These are phyloP conservation scores for Pterostichus niger DNA, from an alignment of 2,888 invertebrate species.

Conservation along the genomic window DNA sequence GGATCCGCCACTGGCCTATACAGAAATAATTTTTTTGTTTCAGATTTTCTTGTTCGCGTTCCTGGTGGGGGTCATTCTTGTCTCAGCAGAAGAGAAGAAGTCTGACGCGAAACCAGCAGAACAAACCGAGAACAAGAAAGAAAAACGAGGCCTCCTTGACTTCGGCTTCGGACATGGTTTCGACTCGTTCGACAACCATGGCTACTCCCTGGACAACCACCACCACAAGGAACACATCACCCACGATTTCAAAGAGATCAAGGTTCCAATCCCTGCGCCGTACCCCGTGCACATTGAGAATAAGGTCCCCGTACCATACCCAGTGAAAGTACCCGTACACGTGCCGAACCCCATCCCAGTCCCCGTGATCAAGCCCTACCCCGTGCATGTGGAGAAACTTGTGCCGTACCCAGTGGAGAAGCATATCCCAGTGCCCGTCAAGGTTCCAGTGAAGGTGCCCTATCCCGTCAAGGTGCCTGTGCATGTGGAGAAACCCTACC, in stretches of 20 bases:
- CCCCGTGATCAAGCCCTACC: slow-evolving; percentile 75
- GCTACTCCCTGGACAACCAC: slow-evolving; percentile 1
- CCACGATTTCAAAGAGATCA: slow-evolving; percentile 50
- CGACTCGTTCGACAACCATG: slow-evolving; percentile 65
- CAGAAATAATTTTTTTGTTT: neutral
- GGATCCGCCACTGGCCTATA: too few relatives aligned
- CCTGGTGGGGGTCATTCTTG: slow-evolving; percentile 66
- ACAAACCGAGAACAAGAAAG: slow-evolving; percentile 61
- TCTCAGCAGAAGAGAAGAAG: slow-evolving; percentile 63
- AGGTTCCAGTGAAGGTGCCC: slow-evolving; percentile 56
- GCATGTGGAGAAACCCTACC: slow-evolving; percentile 54
- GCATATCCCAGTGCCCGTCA: slow-evolving; percentile 72
- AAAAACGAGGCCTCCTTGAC: slow-evolving; percentile 69
- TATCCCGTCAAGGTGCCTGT: slow-evolving; percentile 58
- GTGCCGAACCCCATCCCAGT: slow-evolving; percentile 67
- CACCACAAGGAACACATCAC: slow-evolving; percentile 70
- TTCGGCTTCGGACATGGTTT: slow-evolving; percentile 63
- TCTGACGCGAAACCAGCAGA: slow-evolving; percentile 43
- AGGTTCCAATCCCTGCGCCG: slow-evolving; percentile 50
- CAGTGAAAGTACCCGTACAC: slow-evolving; percentile 72
- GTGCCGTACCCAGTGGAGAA: slow-evolving; percentile 74
- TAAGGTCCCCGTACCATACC: slow-evolving; percentile 60
- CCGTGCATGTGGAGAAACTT: slow-evolving; percentile 73
- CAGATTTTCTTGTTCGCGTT: slow-evolving; percentile 64
- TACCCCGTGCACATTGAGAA: slow-evolving; percentile 63